These are phyloP conservation scores for Chaetodon auriga DNA, from an alignment of 2,113 vertebrate genomes.

Conservation along the genomic window DNA sequence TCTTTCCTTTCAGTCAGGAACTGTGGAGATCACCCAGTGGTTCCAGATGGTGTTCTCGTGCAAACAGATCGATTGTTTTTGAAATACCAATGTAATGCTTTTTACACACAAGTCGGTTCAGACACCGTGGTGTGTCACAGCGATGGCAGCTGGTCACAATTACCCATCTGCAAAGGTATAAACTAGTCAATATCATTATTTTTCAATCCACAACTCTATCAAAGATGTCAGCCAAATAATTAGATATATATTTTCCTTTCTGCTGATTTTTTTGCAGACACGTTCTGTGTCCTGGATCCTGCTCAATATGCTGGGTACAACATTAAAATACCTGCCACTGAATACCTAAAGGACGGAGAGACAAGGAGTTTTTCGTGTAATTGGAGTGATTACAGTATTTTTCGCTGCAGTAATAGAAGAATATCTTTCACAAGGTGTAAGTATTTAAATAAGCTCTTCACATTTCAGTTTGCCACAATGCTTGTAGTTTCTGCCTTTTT, in stretches of 20 bases:
- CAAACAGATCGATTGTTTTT: accelerated
- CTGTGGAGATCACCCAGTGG: accelerated
- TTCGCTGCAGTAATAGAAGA: accelerated
- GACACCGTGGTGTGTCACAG: not conserved
- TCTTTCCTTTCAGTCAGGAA: not conserved
- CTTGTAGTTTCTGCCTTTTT: not conserved
- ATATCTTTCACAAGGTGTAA: accelerated
- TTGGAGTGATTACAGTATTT: accelerated
- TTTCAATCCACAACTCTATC: not conserved
- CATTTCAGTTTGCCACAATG: not conserved
- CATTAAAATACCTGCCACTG: accelerated
- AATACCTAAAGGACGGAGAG: not conserved
- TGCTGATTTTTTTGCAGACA: not conserved
- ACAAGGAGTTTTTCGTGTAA: accelerated
- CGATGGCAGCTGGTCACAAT: slow-evolving; percentile 3
- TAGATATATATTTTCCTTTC: too few relatives aligned
- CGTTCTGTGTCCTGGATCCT: not conserved
- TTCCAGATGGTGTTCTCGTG: not conserved
- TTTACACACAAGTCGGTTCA: not conserved
- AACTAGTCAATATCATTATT: not conserved
- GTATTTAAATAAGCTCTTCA: not conserved
- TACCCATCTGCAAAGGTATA: slow-evolving; percentile 23
- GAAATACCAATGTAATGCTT: not conserved
- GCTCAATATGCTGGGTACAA: accelerated
- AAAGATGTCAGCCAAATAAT: not conserved